Evolutionary conservation across 1,140 invertebrate species (phyloP), one percentile per base, ranked within the genome.

Genomic region (Sogatella furcifera): DNA sequence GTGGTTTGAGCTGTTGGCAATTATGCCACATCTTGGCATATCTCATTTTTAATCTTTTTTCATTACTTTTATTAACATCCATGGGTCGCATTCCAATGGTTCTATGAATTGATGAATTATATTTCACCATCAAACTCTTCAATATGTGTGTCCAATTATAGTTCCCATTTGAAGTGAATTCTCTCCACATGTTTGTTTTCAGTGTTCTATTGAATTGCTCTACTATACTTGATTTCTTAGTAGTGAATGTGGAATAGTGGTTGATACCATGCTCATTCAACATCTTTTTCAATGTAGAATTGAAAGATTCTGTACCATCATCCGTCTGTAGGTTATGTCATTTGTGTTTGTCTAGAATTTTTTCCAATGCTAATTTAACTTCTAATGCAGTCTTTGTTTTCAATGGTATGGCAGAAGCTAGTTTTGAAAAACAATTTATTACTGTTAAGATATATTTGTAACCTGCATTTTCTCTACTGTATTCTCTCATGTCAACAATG

Each of bases 341-440:
- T 44, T 13, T 13, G 46, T 59, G 13, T 2, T 24, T 28, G 10
- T 57, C 38, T 38, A 66, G 21, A 17, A 66, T 59, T 15, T 52
- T 44, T 34, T 61, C 46, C 67, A 76, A 69, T 15, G 65, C 69
- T 13, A 57, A 60, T 10, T 60, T 61, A 5, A 73, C 66, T 41
- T 70, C 63, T 63, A 60, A 58, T 42, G 64, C 71, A 55, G 60
- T 74, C 70, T 80, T 80, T 13, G 62, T 70, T 72, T 76, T 76
- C 28, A 79, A 15, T 6, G 74, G 71, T 22, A 70, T 43, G n/a
- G 69, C 70, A 71, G 70, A 79, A 19, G 73, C 71, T 66, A 68
- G 74, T 69, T 77, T 79, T 54, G 69, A 71, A 66, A 76, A 77
- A 22, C 65, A 62, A 66, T 79, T 73, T 58, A 79, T 78, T 5